Percentiles rank a stretch among this genome's conserved stretches.
Evolutionary conservation across 2,888 invertebrate species (phyloP).

Genomic region (Trichogramma evanescens): DNA sequence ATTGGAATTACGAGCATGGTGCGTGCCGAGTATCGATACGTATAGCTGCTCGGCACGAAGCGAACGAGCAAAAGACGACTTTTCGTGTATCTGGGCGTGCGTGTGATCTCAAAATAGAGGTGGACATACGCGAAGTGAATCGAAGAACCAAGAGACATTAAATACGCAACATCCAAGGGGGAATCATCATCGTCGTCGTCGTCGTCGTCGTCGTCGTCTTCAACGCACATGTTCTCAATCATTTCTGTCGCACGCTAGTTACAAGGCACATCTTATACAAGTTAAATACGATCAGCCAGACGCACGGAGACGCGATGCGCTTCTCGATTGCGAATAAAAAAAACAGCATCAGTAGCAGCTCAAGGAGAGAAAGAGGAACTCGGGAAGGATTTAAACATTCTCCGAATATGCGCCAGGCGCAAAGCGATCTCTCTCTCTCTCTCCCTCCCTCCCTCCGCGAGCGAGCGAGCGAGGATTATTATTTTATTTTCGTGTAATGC

Average conservation of each 20-base stretch:
- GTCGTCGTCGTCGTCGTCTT: background rate
- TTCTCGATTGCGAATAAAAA: background rate
- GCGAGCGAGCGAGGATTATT: slow-evolving; percentile 2
- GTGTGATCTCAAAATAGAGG: slow-evolving; percentile 12
- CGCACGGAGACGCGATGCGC: too few species aligned
- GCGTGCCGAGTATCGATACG: too few species aligned
- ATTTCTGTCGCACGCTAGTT: slow-evolving; percentile 10
- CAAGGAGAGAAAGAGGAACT: background rate
- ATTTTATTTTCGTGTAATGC: slow-evolving; percentile 8
- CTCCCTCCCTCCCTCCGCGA: too few species aligned
- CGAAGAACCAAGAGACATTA: slow-evolving; percentile 19
- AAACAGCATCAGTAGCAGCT: background rate
- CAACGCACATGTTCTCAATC: slow-evolving; percentile 35
- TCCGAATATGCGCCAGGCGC: too few species aligned
- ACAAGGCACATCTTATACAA: too few species aligned
- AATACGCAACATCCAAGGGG: background rate
- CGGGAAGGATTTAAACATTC: too few species aligned
- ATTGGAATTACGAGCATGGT: too few species aligned
- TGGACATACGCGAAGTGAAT: slow-evolving; percentile 28
- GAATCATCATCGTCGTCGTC: background rate
- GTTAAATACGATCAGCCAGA: too few species aligned
- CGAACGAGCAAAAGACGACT: too few species aligned
- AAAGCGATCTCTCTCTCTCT: too few species aligned
- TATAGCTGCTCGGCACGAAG: too few species aligned
- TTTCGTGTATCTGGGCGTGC: too few species aligned